Evolutionary conservation across 2,113 vertebrate species (phyloP).

Genomic region (Cebus imitator): DNA sequence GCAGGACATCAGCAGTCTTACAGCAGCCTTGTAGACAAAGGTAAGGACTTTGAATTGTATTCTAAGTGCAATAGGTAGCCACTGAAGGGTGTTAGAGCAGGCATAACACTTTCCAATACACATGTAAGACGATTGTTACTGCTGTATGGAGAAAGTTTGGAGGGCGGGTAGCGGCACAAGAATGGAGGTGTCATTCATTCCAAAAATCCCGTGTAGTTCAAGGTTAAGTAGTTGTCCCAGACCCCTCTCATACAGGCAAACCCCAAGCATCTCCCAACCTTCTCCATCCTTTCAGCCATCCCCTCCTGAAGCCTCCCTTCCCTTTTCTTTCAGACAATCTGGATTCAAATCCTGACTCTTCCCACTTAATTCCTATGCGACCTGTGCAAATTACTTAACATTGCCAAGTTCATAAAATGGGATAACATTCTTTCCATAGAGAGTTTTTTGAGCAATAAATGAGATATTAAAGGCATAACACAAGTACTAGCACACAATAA

Average conservation of each 20-base stretch:
- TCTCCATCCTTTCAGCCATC: neutral
- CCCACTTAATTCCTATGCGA: neutral
- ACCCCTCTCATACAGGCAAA: neutral
- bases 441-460: neutral
- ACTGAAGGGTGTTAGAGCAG: neutral
- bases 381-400: neutral
- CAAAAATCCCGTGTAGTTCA: neutral
- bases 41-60: neutral
- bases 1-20: neutral
- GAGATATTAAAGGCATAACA: neutral
- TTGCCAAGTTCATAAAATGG: neutral
- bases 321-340: neutral
- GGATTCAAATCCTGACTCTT: neutral
- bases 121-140: neutral
- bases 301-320: neutral
- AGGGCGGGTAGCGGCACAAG: neutral
- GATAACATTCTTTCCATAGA: constrained; percentile 11
- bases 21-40: neutral
- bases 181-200: neutral
- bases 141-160: neutral
- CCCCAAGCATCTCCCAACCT: neutral
- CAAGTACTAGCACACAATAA: neutral
- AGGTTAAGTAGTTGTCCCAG: neutral
- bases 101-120: neutral
- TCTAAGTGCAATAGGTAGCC: neutral